These are phyloP conservation scores for Azorinus chamasolen DNA, from an alignment of 2,888 invertebrate genomes.

Conservation along the genomic window DNA sequence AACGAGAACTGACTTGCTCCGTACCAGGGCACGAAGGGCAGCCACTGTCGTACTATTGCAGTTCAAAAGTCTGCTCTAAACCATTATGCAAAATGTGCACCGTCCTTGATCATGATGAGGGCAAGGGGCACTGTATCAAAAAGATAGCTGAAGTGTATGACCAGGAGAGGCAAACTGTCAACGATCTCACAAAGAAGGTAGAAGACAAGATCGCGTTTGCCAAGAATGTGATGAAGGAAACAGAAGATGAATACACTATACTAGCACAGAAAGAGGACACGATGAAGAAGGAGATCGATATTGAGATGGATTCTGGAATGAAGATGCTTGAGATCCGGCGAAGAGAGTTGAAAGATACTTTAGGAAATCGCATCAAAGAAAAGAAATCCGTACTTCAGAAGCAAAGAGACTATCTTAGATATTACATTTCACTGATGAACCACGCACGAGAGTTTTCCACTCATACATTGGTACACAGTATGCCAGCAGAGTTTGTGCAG, in stretches of 20 bases:
- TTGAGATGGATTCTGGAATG: constrained; percentile 66
- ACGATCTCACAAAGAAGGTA: constrained; percentile 61
- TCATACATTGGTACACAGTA: constrained; percentile 65
- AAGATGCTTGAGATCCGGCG: constrained; percentile 68
- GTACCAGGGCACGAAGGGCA: constrained; percentile 68
- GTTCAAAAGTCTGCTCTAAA: constrained; percentile 63
- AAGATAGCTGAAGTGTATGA: constrained; percentile 65
- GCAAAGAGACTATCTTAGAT: constrained; percentile 62
- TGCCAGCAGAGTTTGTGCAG: constrained; percentile 68
- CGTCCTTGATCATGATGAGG: constrained; percentile 61
- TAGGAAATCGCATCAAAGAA: constrained; percentile 62
- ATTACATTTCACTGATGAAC: constrained; percentile 63
- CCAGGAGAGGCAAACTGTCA: constrained; percentile 58
- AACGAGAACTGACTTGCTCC: constrained; percentile 61
- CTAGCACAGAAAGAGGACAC: constrained; percentile 58
- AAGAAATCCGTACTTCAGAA: constrained; percentile 67
- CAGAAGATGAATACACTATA: constrained; percentile 62
- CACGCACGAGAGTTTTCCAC: constrained; percentile 65
- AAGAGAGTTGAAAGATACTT: constrained; percentile 63
- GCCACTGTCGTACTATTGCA: constrained; percentile 55
- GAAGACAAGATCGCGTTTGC: constrained; percentile 67
- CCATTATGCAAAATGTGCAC: constrained; percentile 69
- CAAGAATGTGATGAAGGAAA: constrained; percentile 67
- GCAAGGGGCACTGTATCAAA: constrained; percentile 60
- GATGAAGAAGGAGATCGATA: constrained; percentile 65